Percentiles rank a stretch among this genome's conserved stretches.
Conservation (phyloP, 2,888 invertebrate genomes). For the Syrphus vitripennis region DNA sequence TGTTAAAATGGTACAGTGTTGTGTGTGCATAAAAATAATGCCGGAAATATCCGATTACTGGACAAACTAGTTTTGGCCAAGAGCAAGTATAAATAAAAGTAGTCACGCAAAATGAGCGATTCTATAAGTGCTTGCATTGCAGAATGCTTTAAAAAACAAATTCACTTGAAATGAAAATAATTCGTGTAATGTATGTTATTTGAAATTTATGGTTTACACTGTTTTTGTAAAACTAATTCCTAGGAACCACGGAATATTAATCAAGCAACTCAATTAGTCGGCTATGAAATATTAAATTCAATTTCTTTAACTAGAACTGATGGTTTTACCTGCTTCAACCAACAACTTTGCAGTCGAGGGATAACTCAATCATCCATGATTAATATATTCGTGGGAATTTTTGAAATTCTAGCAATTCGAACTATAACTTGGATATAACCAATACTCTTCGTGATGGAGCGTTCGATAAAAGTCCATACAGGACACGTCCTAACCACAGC, state of each 20-base stretch:
- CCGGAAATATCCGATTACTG: background rate
- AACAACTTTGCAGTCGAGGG: background rate
- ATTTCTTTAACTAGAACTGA: constrained; percentile 25
- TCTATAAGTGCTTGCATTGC: background rate
- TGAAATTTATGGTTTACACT: background rate
- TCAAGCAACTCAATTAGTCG: constrained; percentile 36
- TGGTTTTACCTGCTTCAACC: background rate
- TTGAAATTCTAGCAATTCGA: background rate
- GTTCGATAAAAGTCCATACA: background rate
- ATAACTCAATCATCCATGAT: constrained; percentile 29
- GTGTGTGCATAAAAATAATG: background rate
- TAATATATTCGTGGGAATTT: background rate
- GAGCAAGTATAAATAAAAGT: background rate
- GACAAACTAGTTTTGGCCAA: background rate
- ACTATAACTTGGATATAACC: background rate
- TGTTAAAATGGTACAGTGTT: background rate
- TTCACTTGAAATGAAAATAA: background rate
- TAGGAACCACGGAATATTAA: background rate
- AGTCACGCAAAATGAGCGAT: background rate
- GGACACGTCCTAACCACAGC: background rate
- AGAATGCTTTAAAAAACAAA: background rate
- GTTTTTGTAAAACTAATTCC: background rate
- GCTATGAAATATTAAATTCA: constrained; percentile 43
- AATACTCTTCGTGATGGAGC: background rate
- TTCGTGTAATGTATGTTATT: background rate